Evolutionary conservation across 2,113 vertebrate genomes (phyloP).

Genomic region (Procavia capensis): DNA sequence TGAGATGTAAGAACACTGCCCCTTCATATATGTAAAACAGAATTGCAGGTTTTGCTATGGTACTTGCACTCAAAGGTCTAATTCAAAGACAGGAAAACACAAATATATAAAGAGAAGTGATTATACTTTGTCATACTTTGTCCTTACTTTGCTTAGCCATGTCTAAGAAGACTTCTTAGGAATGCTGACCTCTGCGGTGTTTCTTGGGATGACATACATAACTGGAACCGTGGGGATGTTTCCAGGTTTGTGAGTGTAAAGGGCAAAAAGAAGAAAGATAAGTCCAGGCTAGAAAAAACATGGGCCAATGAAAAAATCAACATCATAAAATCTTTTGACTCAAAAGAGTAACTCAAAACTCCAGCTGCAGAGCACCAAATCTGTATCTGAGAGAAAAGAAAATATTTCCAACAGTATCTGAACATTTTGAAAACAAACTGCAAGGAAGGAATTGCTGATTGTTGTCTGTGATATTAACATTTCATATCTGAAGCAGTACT

Average conservation of each 20-base stretch:
- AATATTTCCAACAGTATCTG: slow-evolving; percentile 65
- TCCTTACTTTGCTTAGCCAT: neutral
- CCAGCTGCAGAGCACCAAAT: neutral
- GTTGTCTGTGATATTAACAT: slow-evolving; percentile 81
- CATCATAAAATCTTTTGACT: neutral
- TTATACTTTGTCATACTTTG: no score
- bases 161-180: neutral
- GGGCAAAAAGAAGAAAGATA: neutral
- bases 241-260: neutral
- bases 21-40: neutral
- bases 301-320: neutral
- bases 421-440: slow-evolving; percentile 74
- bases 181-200: neutral
- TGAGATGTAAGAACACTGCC: neutral
- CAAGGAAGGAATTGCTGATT: slow-evolving; percentile 61
- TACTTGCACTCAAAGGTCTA: neutral
- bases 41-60: neutral
- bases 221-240: neutral
- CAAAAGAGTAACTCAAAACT: slow-evolving; percentile 47
- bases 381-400: slow-evolving; percentile 13
- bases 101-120: neutral
- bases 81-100: neutral
- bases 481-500: slow-evolving; percentile 78
- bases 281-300: neutral
- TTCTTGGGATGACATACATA: neutral